A percentile compares a stretch with the other conserved stretches of the same genome.
Evolutionary conservation across 2,113 vertebrate species (phyloP).

Genomic region (Gulo gulo): DNA sequence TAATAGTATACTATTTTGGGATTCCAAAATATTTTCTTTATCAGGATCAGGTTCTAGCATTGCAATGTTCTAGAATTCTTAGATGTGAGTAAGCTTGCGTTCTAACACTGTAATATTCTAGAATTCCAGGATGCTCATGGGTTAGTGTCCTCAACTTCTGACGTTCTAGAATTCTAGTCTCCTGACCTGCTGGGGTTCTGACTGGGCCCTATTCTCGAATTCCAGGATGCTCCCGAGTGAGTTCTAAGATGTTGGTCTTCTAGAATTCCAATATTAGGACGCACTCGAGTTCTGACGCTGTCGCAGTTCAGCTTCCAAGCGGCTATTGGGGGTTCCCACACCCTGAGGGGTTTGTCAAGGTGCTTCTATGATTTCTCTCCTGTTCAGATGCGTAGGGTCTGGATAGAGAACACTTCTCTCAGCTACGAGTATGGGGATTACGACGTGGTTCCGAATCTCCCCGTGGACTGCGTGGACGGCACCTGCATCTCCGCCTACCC

Average conservation of each 20-base stretch:
- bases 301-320: not conserved
- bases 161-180: not conserved
- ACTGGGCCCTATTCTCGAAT: not conserved
- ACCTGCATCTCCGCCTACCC: rapidly evolving
- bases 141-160: too few relatives aligned
- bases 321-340: rapidly evolving
- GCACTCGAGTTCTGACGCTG: rapidly evolving
- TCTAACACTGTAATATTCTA: too few relatives aligned
- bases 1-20: not conserved
- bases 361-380: not conserved
- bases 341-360: rapidly evolving
- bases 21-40: not conserved
- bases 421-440: rapidly evolving
- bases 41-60: not conserved
- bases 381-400: not conserved
- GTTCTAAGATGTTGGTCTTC: not conserved
- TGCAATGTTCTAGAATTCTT: not conserved
- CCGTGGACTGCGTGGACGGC: not conserved
- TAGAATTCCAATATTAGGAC: not conserved
- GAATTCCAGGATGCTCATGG: too few relatives aligned
- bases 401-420: not conserved
- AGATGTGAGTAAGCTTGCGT: not conserved
- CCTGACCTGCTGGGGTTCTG: not conserved
- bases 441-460: rapidly evolving
- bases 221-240: not conserved